Conservation (phyloP, 2,797 vertebrate genomes). For the Gadopsis bispinosus region DNA sequence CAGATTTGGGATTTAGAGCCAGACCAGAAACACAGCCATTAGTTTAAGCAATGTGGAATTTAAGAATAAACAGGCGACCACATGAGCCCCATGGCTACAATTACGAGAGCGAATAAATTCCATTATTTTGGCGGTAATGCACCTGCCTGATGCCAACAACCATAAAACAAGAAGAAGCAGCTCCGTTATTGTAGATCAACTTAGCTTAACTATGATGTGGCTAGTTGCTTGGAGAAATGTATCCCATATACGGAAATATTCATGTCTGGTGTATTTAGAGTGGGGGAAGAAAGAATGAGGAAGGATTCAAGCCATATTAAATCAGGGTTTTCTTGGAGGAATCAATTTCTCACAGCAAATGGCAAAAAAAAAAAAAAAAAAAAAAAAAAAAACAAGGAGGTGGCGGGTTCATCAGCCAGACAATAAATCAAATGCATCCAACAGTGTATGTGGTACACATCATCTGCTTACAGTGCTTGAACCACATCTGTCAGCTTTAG, state of each 20-base stretch:
- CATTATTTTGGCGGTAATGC: no score
- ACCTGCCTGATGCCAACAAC: no score
- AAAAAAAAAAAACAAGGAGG: slow-evolving; percentile 22
- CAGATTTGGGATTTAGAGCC: slow-evolving; percentile 15
- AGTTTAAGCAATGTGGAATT: slow-evolving; percentile 19
- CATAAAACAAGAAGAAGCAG: no score
- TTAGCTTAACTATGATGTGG: slow-evolving; percentile 34
- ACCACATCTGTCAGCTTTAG: slow-evolving; percentile 55
- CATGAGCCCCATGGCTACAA: slow-evolving; percentile 7
- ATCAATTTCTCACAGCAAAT: slow-evolving; percentile 75
- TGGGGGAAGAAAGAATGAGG: slow-evolving; percentile 28
- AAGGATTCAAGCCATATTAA: slow-evolving; percentile 60
- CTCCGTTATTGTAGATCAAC: slow-evolving; percentile 19
- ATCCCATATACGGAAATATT: slow-evolving; percentile 34
- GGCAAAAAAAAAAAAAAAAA: no score
- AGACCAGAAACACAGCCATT: slow-evolving; percentile 29
- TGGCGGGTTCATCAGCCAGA: slow-evolving; percentile 58
- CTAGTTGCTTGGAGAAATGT: slow-evolving; percentile 15
- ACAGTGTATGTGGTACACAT: slow-evolving; percentile 52
- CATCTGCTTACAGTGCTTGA: slow-evolving; percentile 62
- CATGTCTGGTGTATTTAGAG: slow-evolving; percentile 37
- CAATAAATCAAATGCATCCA: slow-evolving; percentile 66
- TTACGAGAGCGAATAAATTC: neutral
- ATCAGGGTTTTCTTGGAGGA: slow-evolving; percentile 60
- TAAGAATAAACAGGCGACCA: slow-evolving; percentile 16